Evolutionary conservation across 2,113 vertebrate genomes (phyloP).

Genomic region (Chinchilla lanigera): DNA sequence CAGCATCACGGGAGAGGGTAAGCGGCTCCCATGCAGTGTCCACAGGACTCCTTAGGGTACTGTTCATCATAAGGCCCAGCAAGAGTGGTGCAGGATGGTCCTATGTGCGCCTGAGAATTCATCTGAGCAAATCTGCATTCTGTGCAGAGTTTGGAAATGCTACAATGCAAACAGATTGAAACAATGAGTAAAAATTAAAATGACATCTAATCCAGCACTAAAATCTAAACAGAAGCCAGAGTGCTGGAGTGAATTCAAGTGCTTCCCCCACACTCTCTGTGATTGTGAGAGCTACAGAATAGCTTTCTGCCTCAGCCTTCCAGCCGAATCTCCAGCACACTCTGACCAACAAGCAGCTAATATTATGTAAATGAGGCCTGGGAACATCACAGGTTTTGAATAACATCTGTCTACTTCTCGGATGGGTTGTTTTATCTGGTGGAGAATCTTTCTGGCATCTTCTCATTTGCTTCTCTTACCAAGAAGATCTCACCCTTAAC

Average conservation of each 20-base stretch:
- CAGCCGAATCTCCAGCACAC: not conserved
- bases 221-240: constrained; percentile 11
- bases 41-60: constrained; percentile 61
- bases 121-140: constrained; percentile 45
- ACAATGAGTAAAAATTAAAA: constrained; percentile 52
- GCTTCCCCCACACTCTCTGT: not conserved
- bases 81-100: not conserved
- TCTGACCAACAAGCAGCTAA: not conserved
- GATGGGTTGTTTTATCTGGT: not conserved
- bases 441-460: not conserved
- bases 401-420: not conserved
- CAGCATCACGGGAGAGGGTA: constrained; percentile 48
- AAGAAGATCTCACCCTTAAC: not conserved
- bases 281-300: not conserved
- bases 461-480: not conserved
- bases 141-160: not conserved
- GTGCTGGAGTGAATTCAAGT: not conserved
- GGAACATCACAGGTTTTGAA: not conserved
- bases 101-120: constrained; percentile 72
- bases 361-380: not conserved
- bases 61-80: constrained; percentile 69
- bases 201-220: not conserved
- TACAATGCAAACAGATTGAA: constrained; percentile 28
- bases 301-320: not conserved
- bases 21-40: constrained; percentile 62